A percentile compares a stretch with the other conserved stretches of the same genome.
Conservation (phyloP, 2,888 invertebrate species). For the Chalcis sispes region DNA sequence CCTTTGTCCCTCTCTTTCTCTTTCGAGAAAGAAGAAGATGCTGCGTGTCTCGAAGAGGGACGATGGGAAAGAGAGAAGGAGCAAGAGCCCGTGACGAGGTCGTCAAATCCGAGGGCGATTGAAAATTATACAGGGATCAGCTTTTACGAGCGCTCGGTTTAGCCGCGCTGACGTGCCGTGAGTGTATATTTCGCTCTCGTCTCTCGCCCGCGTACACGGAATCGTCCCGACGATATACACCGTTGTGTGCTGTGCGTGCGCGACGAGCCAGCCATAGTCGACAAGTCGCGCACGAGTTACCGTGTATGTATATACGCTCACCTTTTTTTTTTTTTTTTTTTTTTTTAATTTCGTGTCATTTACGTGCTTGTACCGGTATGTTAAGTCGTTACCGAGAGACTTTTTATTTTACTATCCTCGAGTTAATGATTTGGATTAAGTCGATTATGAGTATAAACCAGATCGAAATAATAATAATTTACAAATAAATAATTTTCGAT, state of each 20-base stretch:
- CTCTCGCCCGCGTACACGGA: neutral
- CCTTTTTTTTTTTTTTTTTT: no score
- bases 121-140: conserved; percentile 77
- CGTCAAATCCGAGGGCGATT: conserved; percentile 75
- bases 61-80: conserved; percentile 51
- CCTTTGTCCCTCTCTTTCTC: no score
- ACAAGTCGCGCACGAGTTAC: conserved; percentile 51
- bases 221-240: neutral
- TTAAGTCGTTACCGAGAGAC: conserved; percentile 30
- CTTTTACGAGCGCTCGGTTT: conserved; percentile 73
- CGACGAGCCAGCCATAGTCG: conserved; percentile 1
- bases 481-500: no score
- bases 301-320: conserved; percentile 2
- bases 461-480: no score
- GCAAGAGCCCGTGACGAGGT: conserved; percentile 71
- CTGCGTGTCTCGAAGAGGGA: conserved; percentile 42
- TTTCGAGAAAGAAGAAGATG: conserved; percentile 53
- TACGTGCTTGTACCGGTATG: conserved; percentile 24
- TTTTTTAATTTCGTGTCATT: no score
- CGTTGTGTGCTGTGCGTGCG: neutral
- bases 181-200: conserved; percentile 56
- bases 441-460: no score
- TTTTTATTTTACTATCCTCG: neutral
- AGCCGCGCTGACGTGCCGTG: conserved; percentile 65
- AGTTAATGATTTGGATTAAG: no score